Percentiles rank a stretch among this genome's conserved stretches.
Evolutionary conservation across 2,888 invertebrate species (phyloP).

Genomic region (Caenorhabditis parvicauda): DNA sequence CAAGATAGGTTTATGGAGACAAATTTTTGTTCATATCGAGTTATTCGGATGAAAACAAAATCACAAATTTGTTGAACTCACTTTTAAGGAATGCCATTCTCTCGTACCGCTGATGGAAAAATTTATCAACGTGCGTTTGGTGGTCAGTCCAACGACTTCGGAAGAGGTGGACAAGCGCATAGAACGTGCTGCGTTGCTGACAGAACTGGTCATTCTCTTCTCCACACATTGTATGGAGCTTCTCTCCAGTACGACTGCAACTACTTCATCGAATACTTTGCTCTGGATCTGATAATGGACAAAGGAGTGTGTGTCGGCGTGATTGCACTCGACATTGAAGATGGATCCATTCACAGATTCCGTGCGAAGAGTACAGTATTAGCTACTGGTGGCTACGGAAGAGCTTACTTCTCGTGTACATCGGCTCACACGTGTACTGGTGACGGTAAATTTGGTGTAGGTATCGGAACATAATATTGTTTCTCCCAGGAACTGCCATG

Average conservation of each 20-base stretch:
- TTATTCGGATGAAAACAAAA: neutral
- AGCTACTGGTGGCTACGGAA: constrained; percentile 69
- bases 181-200: constrained; percentile 95
- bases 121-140: constrained; percentile 99
- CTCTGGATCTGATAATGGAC: constrained; percentile 90
- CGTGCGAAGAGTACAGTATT: constrained; percentile 76
- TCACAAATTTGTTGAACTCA: constrained; percentile 67
- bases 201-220: constrained; percentile 92
- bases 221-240: constrained; percentile 93
- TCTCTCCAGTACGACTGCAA: constrained; percentile 93
- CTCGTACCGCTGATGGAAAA: constrained; percentile 88
- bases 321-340: constrained; percentile 87
- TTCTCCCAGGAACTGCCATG: constrained; percentile 73
- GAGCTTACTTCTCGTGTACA: constrained; percentile 96
- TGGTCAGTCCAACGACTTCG: constrained; percentile 92
- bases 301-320: constrained; percentile 73
- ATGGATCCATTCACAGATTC: constrained; percentile 90
- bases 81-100: constrained; percentile 70
- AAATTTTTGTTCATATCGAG: too few species aligned
- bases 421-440: constrained; percentile 98
- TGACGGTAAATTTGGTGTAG: constrained; percentile 34
- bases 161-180: constrained; percentile 79
- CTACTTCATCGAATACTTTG: constrained; percentile 97
- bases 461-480: neutral
- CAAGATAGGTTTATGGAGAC: too few species aligned